phyloP scores from a whole-genome alignment of 2,888 invertebrate genomes.

The Pyrochroa serraticornis region DNA sequence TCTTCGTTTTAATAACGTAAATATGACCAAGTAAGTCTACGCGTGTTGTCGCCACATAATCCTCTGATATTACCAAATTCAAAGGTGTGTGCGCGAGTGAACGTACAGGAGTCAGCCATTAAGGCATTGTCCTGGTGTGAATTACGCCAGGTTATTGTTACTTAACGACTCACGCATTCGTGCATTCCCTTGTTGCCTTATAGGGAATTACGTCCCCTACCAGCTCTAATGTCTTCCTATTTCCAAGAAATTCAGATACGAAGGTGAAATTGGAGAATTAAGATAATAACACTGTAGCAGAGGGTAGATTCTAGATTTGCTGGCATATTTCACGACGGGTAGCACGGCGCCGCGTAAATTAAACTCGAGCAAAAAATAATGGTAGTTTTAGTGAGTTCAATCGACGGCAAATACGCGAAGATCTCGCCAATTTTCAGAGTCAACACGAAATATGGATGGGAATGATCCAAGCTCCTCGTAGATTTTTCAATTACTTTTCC shows the following conservation, averaged over 20 bases:
- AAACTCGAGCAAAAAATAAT: no score
- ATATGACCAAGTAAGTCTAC: background rate
- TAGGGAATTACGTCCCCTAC: conserved; percentile 36
- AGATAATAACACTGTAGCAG: conserved; percentile 24
- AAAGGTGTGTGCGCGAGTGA: conserved; percentile 8
- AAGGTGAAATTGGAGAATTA: conserved; percentile 32
- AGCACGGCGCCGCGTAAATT: no score
- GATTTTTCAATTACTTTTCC: no score
- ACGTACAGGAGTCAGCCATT: conserved; percentile 27
- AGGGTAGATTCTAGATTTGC: conserved; percentile 27
- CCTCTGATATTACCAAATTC: conserved; percentile 9
- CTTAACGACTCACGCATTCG: conserved; percentile 43
- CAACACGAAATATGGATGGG: no score
- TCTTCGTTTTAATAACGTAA: conserved; percentile 25
- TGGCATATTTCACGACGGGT: conserved; percentile 13
- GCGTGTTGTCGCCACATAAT: conserved; percentile 3
- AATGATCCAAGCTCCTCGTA: no score
- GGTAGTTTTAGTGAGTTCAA: no score
- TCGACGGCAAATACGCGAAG: no score
- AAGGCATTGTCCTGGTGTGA: conserved; percentile 42
- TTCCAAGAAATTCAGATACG: conserved; percentile 32
- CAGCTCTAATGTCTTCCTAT: conserved; percentile 34
- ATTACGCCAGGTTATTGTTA: conserved; percentile 45
- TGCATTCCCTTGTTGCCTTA: conserved; percentile 38
- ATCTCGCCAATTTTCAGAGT: no score